phyloP scores from a whole-genome alignment of 2,113 vertebrate species.

The Mobula hypostoma region DNA sequence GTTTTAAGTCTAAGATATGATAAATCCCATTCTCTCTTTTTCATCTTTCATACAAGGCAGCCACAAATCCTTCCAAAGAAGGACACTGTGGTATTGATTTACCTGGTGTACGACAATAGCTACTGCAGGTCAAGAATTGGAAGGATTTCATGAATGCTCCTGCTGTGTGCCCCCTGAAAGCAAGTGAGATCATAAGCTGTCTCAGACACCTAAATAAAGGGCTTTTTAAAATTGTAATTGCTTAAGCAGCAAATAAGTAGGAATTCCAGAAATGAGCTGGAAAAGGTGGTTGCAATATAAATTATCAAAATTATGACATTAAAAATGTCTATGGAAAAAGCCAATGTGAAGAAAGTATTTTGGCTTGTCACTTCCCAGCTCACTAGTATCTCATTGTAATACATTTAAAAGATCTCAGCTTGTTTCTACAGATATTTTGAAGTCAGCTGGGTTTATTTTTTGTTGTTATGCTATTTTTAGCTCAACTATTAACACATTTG shows the following conservation, averaged over 20 bases:
- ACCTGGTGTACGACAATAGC: no score
- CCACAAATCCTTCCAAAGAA: no score
- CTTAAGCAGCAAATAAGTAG: background rate
- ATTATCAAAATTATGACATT: background rate
- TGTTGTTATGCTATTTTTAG: constrained; percentile 16
- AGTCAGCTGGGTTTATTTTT: background rate
- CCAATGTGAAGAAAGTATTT: background rate
- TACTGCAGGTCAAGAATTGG: no score
- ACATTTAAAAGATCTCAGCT: background rate
- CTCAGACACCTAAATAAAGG: background rate
- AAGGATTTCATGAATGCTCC: no score
- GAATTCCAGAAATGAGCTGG: background rate
- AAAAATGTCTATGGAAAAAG: background rate
- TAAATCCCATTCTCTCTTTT: no score
- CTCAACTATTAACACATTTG: background rate
- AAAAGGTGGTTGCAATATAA: background rate
- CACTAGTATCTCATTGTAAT: background rate
- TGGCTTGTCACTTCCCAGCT: background rate
- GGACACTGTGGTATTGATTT: no score
- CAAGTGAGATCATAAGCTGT: background rate
- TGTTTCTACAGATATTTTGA: background rate
- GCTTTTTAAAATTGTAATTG: no score
- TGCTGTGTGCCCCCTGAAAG: no score
- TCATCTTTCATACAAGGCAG: no score
- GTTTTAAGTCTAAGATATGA: background rate